Evolutionary conservation across 2,888 invertebrate genomes (phyloP).

Genomic region (Erebia palarica): DNA sequence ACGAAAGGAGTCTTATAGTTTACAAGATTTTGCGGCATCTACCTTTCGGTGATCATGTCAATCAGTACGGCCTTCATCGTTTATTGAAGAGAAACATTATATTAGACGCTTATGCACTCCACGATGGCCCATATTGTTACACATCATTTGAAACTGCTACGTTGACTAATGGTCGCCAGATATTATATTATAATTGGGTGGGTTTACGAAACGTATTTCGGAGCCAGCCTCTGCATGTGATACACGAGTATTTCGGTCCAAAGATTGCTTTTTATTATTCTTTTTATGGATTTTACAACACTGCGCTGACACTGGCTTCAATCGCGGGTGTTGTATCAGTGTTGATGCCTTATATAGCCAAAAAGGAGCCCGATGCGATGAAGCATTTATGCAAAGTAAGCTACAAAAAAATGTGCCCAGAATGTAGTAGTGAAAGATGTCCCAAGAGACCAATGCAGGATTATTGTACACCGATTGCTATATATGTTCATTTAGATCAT

Average conservation of each 20-base stretch:
- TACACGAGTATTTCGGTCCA: constrained; percentile 81
- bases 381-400: constrained; percentile 1
- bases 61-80: constrained; percentile 24
- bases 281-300: constrained; percentile 80
- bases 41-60: constrained; percentile 23
- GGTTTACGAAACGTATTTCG: constrained; percentile 77
- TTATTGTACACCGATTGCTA: constrained; percentile 7
- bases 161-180: constrained; percentile 54
- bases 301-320: constrained; percentile 72
- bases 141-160: constrained; percentile 43
- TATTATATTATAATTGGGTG: constrained; percentile 75
- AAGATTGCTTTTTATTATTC: constrained; percentile 81
- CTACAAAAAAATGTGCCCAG: constrained; percentile 3
- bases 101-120: constrained; percentile 6
- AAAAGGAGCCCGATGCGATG: no score
- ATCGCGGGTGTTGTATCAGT: constrained; percentile 57
- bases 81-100: constrained; percentile 40
- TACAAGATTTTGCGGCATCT: constrained; percentile 25
- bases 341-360: not conserved
- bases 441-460: not conserved
- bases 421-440: constrained; percentile 9
- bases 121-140: constrained; percentile 46
- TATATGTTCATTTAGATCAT: constrained; percentile 22
- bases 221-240: constrained; percentile 83
- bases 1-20: constrained; percentile 25